Conservation (phyloP, 2,113 vertebrate genomes). For the Vidua macroura region DNA sequence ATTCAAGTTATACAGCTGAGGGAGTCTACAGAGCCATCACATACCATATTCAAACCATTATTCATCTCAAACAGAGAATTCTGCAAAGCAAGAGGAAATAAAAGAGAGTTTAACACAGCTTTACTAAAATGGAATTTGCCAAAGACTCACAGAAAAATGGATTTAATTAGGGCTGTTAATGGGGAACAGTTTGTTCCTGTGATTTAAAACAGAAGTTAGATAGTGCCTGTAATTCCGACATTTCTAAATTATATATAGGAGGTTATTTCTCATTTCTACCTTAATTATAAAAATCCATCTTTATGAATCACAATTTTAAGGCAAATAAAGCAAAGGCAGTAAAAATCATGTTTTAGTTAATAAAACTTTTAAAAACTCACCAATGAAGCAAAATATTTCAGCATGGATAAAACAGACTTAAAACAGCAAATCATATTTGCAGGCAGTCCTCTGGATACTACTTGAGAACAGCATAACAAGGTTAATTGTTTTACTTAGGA, state of each 20-base stretch:
- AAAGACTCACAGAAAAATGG: constrained; percentile 74
- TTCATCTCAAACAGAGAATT: constrained; percentile 48
- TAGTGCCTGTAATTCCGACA: constrained; percentile 66
- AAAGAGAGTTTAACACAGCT: constrained; percentile 62
- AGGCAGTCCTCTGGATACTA: not conserved
- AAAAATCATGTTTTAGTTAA: constrained; percentile 19
- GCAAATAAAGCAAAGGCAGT: constrained; percentile 51
- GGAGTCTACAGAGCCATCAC: not conserved
- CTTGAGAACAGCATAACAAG: not conserved
- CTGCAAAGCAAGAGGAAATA: constrained; percentile 63
- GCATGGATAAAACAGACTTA: not conserved
- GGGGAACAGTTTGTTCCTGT: constrained; percentile 65
- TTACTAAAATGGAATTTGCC: constrained; percentile 75
- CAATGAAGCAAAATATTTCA: not conserved
- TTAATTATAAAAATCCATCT: constrained; percentile 73
- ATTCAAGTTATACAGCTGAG: not conserved
- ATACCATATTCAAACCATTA: not conserved
- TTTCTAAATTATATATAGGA: constrained; percentile 71
- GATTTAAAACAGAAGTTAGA: constrained; percentile 69
- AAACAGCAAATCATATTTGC: not conserved
- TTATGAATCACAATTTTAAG: constrained; percentile 47
- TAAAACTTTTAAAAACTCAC: not conserved
- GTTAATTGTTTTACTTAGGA: not conserved
- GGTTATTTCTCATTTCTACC: constrained; percentile 65
- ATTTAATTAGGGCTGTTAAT: constrained; percentile 81